These are phyloP conservation scores for Capricornis sumatraensis DNA, from an alignment of 2,113 vertebrate genomes.

Conservation along the genomic window DNA sequence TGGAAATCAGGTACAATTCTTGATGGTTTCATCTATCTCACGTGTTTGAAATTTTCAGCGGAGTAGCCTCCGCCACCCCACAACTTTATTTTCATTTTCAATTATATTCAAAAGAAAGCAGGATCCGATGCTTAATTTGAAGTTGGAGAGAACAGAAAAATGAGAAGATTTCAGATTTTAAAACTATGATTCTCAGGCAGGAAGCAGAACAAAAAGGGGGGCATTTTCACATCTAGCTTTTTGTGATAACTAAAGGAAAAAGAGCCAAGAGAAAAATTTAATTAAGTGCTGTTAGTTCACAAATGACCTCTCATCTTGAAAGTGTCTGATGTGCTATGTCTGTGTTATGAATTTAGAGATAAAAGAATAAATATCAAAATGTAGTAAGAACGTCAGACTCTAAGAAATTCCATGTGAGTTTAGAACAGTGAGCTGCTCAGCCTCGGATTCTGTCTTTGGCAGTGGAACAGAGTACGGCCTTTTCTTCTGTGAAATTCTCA, in stretches of 20 bases:
- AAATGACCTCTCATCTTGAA: conserved; percentile 38
- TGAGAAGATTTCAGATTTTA: not conserved
- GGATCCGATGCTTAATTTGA: not conserved
- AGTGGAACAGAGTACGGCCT: not conserved
- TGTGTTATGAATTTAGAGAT: conserved; percentile 7
- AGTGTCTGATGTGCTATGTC: conserved; percentile 4
- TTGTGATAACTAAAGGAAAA: conserved; percentile 25
- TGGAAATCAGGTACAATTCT: not conserved
- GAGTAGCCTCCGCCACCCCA: accelerated
- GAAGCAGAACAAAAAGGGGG: not conserved
- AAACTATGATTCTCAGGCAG: not conserved
- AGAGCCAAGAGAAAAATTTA: conserved; percentile 1
- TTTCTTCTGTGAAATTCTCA: not conserved
- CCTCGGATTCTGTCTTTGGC: not conserved
- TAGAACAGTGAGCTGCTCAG: not conserved
- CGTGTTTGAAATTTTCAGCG: not conserved
- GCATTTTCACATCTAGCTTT: not conserved
- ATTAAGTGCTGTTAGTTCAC: conserved; percentile 43
- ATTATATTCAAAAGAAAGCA: not conserved
- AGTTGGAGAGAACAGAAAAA: not conserved
- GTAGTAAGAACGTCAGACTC: not conserved
- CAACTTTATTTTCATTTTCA: not conserved
- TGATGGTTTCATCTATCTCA: not conserved
- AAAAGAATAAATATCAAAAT: conserved; percentile 32
- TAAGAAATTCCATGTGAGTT: not conserved